Conservation (phyloP, 2,888 invertebrate species). For the Pemphredon lugubris region DNA sequence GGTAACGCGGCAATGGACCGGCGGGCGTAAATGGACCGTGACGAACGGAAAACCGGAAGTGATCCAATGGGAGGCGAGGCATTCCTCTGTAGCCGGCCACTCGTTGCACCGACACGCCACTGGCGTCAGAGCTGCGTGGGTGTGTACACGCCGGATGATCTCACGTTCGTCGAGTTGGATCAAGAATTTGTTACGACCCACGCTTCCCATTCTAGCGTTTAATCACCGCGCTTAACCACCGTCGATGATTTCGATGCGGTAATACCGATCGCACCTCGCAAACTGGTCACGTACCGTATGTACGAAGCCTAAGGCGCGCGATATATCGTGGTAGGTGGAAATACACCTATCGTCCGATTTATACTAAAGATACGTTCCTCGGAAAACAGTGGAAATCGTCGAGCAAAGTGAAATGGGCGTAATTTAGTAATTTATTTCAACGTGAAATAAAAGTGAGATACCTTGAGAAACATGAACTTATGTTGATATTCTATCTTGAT, state of each 20-base stretch:
- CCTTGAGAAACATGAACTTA: too few species aligned
- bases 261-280: too few species aligned
- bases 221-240: not conserved
- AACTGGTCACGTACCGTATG: too few species aligned
- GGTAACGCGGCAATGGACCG: constrained; percentile 49
- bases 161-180: constrained; percentile 48
- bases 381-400: too few species aligned
- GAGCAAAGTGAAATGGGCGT: too few species aligned
- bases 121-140: constrained; percentile 63
- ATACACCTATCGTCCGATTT: too few species aligned
- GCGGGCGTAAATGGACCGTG: constrained; percentile 59
- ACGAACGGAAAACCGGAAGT: constrained; percentile 60
- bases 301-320: too few species aligned
- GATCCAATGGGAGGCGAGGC: constrained; percentile 56
- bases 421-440: too few species aligned
- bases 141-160: constrained; percentile 59
- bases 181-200: constrained; percentile 21
- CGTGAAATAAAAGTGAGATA: too few species aligned
- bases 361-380: too few species aligned
- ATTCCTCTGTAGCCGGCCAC: constrained; percentile 53
- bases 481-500: too few species aligned
- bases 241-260: too few species aligned
- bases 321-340: not conserved
- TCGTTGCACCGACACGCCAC: constrained; percentile 20
- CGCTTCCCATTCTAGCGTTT: not conserved